phyloP scores from a whole-genome alignment of 2,888 invertebrate genomes.

The Erpobdella octoculata region DNA sequence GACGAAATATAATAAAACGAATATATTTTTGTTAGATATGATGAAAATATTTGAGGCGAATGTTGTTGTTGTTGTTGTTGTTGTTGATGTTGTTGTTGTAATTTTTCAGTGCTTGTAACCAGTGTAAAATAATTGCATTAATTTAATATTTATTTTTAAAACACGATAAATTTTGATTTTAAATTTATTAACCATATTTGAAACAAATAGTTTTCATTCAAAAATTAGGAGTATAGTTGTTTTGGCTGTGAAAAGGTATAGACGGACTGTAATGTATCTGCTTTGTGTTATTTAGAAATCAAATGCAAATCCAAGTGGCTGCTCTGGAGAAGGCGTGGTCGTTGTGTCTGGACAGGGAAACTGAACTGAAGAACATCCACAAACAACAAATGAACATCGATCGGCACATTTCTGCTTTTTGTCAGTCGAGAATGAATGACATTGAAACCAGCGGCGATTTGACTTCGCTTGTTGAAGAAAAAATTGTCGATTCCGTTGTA shows the following conservation, averaged over 20 bases:
- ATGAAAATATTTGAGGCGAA: no score
- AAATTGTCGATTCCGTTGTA: no score
- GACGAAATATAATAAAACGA: no score
- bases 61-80: no score
- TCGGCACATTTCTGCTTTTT: background rate
- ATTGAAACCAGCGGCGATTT: no score
- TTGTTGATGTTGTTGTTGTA: no score
- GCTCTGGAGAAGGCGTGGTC: constrained; percentile 4
- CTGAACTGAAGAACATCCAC: background rate
- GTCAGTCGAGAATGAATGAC: no score
- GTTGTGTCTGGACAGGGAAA: background rate
- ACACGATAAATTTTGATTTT: background rate
- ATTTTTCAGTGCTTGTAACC: no score
- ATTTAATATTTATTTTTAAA: no score
- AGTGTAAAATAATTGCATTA: no score
- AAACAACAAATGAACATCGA: constrained; percentile 4
- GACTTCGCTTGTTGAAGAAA: no score
- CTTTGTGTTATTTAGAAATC: background rate
- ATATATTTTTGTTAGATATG: no score
- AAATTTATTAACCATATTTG: background rate
- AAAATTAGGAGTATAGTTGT: background rate
- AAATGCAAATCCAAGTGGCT: background rate
- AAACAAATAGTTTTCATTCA: background rate
- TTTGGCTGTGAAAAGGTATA: background rate
- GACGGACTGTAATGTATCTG: background rate